These are phyloP conservation scores for Halcyon badia DNA, from an alignment of 2,797 vertebrate species.

Conservation along the genomic window DNA sequence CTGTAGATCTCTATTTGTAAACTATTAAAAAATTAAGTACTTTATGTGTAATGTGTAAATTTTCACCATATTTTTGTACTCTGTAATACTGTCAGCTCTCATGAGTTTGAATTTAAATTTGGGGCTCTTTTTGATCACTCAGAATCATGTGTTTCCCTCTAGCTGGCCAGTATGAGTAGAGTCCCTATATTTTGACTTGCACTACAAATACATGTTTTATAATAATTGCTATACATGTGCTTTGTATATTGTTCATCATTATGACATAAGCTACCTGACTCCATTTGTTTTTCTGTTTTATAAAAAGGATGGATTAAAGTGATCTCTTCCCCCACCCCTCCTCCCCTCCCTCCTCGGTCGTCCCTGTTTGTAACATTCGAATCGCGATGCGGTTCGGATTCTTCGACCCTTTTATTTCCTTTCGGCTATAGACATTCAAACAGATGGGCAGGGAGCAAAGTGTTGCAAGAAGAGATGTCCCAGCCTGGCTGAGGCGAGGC, in stretches of 20 bases:
- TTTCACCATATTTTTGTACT: slow-evolving; percentile 83
- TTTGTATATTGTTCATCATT: slow-evolving; percentile 79
- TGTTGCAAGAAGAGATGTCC: background rate
- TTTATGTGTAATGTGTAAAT: slow-evolving; percentile 83
- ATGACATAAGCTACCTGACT: slow-evolving; percentile 81
- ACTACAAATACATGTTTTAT: slow-evolving; percentile 84
- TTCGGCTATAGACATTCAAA: background rate
- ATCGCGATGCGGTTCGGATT: background rate
- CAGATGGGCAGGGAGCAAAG: background rate
- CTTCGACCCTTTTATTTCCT: background rate
- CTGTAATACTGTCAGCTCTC: slow-evolving; percentile 81
- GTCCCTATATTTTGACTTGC: slow-evolving; percentile 83
- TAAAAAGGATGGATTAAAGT: slow-evolving; percentile 53
- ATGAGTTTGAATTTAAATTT: slow-evolving; percentile 80
- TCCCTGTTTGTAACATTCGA: background rate
- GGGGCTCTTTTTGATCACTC: slow-evolving; percentile 78
- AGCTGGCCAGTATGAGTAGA: slow-evolving; percentile 84
- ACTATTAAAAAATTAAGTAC: slow-evolving; percentile 82
- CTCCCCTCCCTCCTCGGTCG: background rate
- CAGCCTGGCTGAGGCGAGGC: background rate
- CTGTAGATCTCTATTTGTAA: slow-evolving; percentile 82
- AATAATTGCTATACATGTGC: slow-evolving; percentile 76
- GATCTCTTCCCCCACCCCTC: background rate
- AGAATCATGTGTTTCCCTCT: slow-evolving; percentile 79
- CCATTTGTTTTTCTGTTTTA: slow-evolving; percentile 51